phyloP scores from a whole-genome alignment of 2,797 vertebrate species.

The Paguma larvata region DNA sequence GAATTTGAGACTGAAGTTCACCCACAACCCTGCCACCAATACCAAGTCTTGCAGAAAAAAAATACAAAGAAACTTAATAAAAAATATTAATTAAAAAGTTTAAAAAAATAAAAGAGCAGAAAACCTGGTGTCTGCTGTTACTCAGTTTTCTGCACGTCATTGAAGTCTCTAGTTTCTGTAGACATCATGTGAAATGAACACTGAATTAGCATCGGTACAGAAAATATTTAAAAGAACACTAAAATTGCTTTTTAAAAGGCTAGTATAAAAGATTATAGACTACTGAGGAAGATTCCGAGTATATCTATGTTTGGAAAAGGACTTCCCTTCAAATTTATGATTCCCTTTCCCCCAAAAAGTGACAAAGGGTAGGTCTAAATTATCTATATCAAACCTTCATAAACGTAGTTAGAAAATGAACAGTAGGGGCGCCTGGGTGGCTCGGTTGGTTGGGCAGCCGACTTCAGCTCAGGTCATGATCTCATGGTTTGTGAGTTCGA shows the following conservation, averaged over 20 bases:
- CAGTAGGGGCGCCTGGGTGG: no score
- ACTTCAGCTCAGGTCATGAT: no score
- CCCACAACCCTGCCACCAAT: conserved; percentile 80
- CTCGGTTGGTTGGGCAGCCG: no score
- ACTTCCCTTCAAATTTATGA: conserved; percentile 6
- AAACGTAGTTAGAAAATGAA: not conserved
- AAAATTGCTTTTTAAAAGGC: not conserved
- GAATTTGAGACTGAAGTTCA: conserved; percentile 83
- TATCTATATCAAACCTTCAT: not conserved
- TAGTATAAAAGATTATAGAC: not conserved
- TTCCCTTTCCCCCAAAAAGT: not conserved
- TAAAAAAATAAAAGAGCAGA: not conserved
- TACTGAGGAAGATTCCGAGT: not conserved
- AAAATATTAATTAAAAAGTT: conserved; percentile 81
- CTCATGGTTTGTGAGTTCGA: no score
- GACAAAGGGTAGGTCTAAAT: not conserved
- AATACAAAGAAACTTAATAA: conserved; percentile 83
- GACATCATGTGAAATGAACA: not conserved
- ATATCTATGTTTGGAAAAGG: not conserved
- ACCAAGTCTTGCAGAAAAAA: conserved; percentile 82
- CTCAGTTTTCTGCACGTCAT: not conserved
- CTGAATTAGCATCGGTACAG: not conserved
- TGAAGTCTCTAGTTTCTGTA: not conserved
- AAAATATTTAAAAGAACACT: not conserved
- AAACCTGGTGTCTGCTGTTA: not conserved